Evolutionary conservation across 2,113 vertebrate species (phyloP), one percentile per base, ranked within the genome.

Genomic region (Hirundichthys speculiger): DNA sequence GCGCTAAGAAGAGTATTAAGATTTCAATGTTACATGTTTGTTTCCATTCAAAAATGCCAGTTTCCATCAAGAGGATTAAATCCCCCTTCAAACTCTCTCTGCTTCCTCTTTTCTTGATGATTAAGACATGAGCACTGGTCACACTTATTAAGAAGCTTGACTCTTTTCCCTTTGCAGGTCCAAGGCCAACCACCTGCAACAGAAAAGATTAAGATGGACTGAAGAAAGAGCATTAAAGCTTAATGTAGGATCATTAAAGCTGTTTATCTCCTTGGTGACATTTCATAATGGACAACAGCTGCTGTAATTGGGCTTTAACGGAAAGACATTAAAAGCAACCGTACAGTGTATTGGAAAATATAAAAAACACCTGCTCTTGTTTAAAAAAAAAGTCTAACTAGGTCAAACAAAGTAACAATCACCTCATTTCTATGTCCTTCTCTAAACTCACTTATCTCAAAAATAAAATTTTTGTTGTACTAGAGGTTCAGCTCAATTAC

Each of bases 141-240:
- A 66, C 75, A 80, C 65, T 76, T 73, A 60, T 67, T 41, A 30
- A 59, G 61, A 47, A 47, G 65, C 68, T 61, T 15, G 0, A 62
- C 38, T 15, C 0, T 22, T 66, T 82, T 71, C 69, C 38, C 50
- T 61, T 41, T 7, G 13, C 20, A 63, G 62, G 69, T 89, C 80
- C 71, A 74, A 53, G 84, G 76, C 67, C 83, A 64, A 73, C 51
- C 81, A 78, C 81, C 93, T 93, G 87, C 75, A 77, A 85, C 19
- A 71, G 42, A 85, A 79, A 53, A 46, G 60, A 83, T 71, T 67
- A 64, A 61, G 66, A 83, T 60, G 61, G 25, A 30, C 67, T 77
- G 39, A 79, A n/a, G 69, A 72, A 73, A 30, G 40, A 60, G 48
- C 16, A 14, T 40, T 49, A 51, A 55, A 21, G 51, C 13, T 60